Evolutionary conservation across 2,888 invertebrate species (phyloP).

Genomic region (Andrena dorsata): DNA sequence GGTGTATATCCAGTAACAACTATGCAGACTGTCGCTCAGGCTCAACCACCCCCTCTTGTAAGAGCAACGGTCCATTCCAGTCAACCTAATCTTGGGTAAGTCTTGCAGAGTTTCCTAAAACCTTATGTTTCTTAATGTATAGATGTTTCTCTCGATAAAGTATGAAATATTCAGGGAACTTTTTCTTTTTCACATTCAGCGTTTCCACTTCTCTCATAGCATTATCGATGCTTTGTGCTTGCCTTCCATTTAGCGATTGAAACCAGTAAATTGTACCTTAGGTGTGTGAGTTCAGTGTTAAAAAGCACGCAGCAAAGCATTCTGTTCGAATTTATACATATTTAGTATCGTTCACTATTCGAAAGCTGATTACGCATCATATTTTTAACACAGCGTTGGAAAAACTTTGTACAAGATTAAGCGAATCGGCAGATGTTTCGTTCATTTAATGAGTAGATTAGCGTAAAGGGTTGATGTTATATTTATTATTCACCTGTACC

Average conservation of each 20-base stretch:
- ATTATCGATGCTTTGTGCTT: slow-evolving; percentile 52
- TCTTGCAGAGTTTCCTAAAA: slow-evolving; percentile 57
- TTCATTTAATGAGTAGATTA: slow-evolving; percentile 24
- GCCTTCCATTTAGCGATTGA: slow-evolving; percentile 55
- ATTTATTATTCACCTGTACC: slow-evolving; percentile 29
- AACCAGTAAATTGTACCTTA: slow-evolving; percentile 52
- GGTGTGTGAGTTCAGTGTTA: slow-evolving; percentile 45
- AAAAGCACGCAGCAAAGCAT: slow-evolving; percentile 35
- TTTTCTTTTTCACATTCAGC: slow-evolving; percentile 33
- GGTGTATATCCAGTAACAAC: slow-evolving; percentile 82
- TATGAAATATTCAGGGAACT: slow-evolving; percentile 38
- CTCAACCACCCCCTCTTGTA: slow-evolving; percentile 86
- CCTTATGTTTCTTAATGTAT: slow-evolving; percentile 19
- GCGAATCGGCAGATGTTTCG: neutral
- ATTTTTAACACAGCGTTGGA: slow-evolving; percentile 2
- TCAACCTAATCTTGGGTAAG: slow-evolving; percentile 85
- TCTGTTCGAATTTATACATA: slow-evolving; percentile 13
- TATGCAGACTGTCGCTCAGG: slow-evolving; percentile 82
- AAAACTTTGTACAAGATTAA: neutral
- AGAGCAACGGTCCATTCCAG: slow-evolving; percentile 85
- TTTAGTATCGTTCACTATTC: slow-evolving; percentile 19
- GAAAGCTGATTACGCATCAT: neutral
- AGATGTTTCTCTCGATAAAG: slow-evolving; percentile 36
- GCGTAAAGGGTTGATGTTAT: neutral
- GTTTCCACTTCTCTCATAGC: slow-evolving; percentile 44